phyloP scores from a whole-genome alignment of 2,888 invertebrate species.

The Polymixis lichenea region DNA sequence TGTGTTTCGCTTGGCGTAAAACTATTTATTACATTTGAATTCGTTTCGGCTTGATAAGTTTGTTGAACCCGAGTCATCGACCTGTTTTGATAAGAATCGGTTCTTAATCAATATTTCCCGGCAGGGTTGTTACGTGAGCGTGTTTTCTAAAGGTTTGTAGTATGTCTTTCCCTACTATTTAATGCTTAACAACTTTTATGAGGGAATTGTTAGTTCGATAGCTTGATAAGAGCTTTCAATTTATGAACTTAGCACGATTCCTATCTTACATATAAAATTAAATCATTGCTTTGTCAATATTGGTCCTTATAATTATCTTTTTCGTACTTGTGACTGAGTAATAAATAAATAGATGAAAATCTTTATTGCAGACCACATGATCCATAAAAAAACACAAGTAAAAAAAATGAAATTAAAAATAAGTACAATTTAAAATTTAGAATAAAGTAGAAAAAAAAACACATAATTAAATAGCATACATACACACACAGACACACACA shows the following conservation, averaged over 20 bases:
- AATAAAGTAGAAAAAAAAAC: no score
- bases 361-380: no score
- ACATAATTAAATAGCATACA: no score
- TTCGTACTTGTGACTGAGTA: neutral
- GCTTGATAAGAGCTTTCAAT: slow-evolving; percentile 11
- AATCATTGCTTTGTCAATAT: neutral
- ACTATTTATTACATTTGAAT: slow-evolving; percentile 60
- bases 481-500: no score
- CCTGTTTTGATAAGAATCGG: slow-evolving; percentile 69
- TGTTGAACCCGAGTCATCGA: slow-evolving; percentile 63
- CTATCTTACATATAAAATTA: neutral
- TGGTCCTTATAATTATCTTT: neutral
- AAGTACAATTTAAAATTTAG: no score
- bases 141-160: slow-evolving; percentile 18
- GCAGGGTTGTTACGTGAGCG: slow-evolving; percentile 20
- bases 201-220: slow-evolving; percentile 14
- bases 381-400: no score
- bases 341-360: no score
- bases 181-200: slow-evolving; percentile 17
- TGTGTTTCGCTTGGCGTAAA: slow-evolving; percentile 37
- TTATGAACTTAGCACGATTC: neutral
- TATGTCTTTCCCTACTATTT: slow-evolving; percentile 13
- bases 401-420: no score
- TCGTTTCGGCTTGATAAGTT: slow-evolving; percentile 61
- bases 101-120: slow-evolving; percentile 60